These are phyloP conservation scores for Trachymyrmex cornetzi DNA, from an alignment of 1,140 invertebrate genomes.

Conservation along the genomic window DNA sequence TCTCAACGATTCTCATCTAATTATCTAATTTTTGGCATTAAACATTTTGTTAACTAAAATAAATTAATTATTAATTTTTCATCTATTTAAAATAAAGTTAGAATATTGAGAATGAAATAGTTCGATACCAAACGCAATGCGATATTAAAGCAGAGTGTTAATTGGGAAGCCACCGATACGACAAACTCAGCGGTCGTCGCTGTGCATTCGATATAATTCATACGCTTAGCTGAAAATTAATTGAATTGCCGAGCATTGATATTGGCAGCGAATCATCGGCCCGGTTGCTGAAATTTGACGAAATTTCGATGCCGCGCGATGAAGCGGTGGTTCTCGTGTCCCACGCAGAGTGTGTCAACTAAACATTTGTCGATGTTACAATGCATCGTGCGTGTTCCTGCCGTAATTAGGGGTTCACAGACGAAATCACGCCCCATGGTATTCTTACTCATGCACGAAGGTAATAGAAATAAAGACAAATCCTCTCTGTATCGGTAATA, in stretches of 20 bases:
- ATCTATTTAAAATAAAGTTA: no score
- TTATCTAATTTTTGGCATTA: slow-evolving; percentile 5
- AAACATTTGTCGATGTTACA: slow-evolving; percentile 53
- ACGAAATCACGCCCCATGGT: slow-evolving; percentile 21
- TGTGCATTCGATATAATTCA: slow-evolving; percentile 59
- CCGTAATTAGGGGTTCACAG: slow-evolving; percentile 8
- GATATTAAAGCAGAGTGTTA: slow-evolving; percentile 17
- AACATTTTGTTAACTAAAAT: not conserved
- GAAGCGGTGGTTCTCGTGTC: not conserved
- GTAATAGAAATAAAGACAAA: slow-evolving; percentile 8
- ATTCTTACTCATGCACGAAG: not conserved
- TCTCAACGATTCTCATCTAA: not conserved
- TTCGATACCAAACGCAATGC: not conserved
- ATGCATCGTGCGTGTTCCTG: not conserved
- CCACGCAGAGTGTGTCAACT: not conserved
- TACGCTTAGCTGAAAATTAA: slow-evolving; percentile 57
- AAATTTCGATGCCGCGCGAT: slow-evolving; percentile 49
- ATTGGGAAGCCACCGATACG: slow-evolving; percentile 25
- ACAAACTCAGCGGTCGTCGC: slow-evolving; percentile 12
- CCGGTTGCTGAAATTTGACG: slow-evolving; percentile 62
- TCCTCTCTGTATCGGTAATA: not conserved
- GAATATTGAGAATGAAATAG: not conserved
- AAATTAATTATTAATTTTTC: not conserved
- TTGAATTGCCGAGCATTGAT: slow-evolving; percentile 58
- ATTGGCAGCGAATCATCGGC: slow-evolving; percentile 60